Evolutionary conservation across 1,140 invertebrate species (phyloP).

Genomic region (Drosophila bipectinata): DNA sequence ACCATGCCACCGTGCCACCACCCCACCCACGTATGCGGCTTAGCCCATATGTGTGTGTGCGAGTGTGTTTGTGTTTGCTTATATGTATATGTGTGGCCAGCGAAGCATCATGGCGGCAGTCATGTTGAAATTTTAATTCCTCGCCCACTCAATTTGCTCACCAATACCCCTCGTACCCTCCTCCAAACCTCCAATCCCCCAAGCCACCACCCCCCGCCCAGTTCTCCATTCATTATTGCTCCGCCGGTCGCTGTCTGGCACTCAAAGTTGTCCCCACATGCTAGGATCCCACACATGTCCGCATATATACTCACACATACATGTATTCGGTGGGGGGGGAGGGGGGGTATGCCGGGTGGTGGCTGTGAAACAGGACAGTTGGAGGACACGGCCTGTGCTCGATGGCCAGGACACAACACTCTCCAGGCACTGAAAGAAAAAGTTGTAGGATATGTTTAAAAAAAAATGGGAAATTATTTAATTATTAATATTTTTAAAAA

Average conservation of each 20-base stretch:
- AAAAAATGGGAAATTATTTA: too few relatives aligned
- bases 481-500: too few relatives aligned
- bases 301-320: neutral
- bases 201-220: neutral
- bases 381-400: constrained; percentile 49
- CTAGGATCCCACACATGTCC: constrained; percentile 10
- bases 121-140: constrained; percentile 81
- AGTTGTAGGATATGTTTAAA: neutral
- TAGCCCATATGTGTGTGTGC: neutral
- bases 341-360: neutral
- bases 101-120: constrained; percentile 75
- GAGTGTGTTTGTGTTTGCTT: neutral
- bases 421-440: constrained; percentile 9
- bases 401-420: constrained; percentile 42
- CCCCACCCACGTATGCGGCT: constrained; percentile 7
- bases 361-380: constrained; percentile 30
- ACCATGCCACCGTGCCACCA: constrained; percentile 2
- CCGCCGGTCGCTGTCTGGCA: constrained; percentile 68
- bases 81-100: constrained; percentile 60
- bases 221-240: constrained; percentile 46
- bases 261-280: constrained; percentile 66
- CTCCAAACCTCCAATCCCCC: too few relatives aligned
- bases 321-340: constrained; percentile 3
- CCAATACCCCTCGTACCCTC: neutral
- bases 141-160: constrained; percentile 77